These are phyloP conservation scores for Caenorhabditis becei DNA, from an alignment of 2,888 invertebrate genomes.

Conservation along the genomic window DNA sequence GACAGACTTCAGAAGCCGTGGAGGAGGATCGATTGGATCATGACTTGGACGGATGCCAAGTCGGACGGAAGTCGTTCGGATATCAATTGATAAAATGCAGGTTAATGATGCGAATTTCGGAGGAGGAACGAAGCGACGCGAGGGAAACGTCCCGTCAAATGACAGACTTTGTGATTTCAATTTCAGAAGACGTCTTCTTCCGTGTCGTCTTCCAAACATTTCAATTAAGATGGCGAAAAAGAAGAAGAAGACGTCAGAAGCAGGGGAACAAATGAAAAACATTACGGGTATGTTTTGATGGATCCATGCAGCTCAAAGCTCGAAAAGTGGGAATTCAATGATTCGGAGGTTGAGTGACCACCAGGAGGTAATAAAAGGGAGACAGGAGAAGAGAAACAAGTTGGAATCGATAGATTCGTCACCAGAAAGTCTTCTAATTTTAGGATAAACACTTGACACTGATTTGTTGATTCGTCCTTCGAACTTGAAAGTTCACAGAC, in stretches of 20 bases:
- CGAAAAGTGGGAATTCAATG: too few relatives aligned
- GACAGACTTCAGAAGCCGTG: conserved; percentile 35
- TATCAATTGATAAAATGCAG: conserved; percentile 37
- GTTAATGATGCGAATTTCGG: conserved; percentile 19
- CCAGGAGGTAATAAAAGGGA: background rate
- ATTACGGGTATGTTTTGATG: background rate
- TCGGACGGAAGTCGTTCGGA: conserved; percentile 2
- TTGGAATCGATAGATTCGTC: background rate
- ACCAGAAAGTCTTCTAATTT: background rate
- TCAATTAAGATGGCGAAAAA: conserved; percentile 28
- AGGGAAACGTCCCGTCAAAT: too few relatives aligned
- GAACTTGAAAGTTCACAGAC: background rate
- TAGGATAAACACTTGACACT: background rate
- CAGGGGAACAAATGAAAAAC: background rate
- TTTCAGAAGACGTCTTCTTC: background rate
- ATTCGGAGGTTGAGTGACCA: background rate
- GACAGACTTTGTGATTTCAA: conserved; percentile 3
- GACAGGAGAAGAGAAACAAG: background rate
- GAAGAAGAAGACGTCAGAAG: conserved; percentile 2
- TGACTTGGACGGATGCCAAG: conserved; percentile 42
- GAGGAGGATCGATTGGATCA: conserved; percentile 29
- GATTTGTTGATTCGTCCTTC: background rate
- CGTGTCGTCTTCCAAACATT: conserved; percentile 17
- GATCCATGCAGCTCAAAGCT: too few relatives aligned
- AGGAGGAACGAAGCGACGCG: background rate